Percentiles rank a stretch among this genome's conserved stretches.
Evolutionary conservation across 2,113 vertebrate species (phyloP).

Genomic region (Entomyzon cyanotis): DNA sequence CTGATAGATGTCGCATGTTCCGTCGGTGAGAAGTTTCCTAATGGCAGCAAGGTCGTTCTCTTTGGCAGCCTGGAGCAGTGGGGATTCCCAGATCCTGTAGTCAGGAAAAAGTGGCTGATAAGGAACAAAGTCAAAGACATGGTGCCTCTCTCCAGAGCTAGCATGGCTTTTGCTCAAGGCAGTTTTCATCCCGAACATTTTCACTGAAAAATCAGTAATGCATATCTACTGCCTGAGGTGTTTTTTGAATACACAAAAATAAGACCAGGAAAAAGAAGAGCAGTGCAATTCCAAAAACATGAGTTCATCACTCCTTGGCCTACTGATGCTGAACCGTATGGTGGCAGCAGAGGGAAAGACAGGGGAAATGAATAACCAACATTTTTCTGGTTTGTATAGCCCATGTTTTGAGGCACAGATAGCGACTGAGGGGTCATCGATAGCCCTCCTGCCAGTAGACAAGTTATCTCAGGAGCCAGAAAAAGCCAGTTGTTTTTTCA

Average conservation of each 20-base stretch:
- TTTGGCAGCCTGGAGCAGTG: slow-evolving; percentile 88
- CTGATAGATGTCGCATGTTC: slow-evolving; percentile 83
- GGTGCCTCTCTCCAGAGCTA: neutral
- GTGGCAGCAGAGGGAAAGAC: slow-evolving; percentile 22
- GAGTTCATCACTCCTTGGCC: neutral
- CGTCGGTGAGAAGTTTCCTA: slow-evolving; percentile 82
- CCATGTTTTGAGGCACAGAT: neutral
- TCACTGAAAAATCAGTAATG: neutral
- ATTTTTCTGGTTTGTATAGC: neutral
- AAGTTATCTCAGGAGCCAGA: neutral
- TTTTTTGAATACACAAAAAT: neutral
- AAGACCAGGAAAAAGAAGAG: rapidly evolving
- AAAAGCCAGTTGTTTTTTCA: neutral
- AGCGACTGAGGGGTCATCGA: neutral
- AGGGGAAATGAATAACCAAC: neutral
- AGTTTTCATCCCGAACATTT: neutral
- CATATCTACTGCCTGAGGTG: neutral
- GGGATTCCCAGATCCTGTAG: slow-evolving; percentile 84
- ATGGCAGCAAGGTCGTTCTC: slow-evolving; percentile 82
- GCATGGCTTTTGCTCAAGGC: neutral
- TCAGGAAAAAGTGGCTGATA: neutral
- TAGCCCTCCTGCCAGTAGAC: neutral
- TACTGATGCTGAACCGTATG: neutral
- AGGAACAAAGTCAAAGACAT: neutral
- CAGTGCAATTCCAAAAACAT: neutral